These are phyloP conservation scores for Phlogophora meticulosa DNA, from an alignment of 2,888 invertebrate genomes.

Conservation along the genomic window DNA sequence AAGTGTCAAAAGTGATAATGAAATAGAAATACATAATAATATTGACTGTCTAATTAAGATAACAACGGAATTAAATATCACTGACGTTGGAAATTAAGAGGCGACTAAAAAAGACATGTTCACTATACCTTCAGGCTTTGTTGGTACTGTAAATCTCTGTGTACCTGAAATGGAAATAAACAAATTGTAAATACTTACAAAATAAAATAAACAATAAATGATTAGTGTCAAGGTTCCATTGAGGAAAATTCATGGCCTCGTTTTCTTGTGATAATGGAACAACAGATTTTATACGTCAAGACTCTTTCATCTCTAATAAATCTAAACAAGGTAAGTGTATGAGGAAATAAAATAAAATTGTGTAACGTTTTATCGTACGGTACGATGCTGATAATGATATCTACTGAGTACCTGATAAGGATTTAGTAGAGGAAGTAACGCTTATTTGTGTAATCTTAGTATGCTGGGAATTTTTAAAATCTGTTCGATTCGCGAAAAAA, in stretches of 20 bases:
- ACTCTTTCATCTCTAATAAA: constrained; percentile 32
- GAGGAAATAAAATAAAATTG: constrained; percentile 11
- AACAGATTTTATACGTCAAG: constrained; percentile 60
- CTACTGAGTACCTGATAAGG: constrained; percentile 16
- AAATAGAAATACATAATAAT: constrained; percentile 10
- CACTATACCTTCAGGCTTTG: constrained; percentile 39
- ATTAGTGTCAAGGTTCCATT: constrained; percentile 70
- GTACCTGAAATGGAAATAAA: constrained; percentile 72
- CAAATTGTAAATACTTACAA: constrained; percentile 37
- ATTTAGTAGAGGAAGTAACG: constrained; percentile 9
- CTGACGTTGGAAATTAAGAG: background rate
- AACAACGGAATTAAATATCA: constrained; percentile 2
- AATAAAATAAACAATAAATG: constrained; percentile 55
- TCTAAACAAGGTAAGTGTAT: constrained; percentile 12
- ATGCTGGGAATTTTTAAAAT: background rate
- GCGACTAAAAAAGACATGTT: constrained; percentile 7
- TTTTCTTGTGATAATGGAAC: constrained; percentile 63
- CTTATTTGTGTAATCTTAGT: background rate
- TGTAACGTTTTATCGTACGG: constrained; percentile 14
- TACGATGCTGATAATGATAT: constrained; percentile 26
- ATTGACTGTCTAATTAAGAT: constrained; percentile 9
- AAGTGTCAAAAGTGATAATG: constrained; percentile 22
- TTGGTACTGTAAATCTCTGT: constrained; percentile 35
- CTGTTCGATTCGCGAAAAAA: background rate
- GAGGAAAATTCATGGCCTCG: constrained; percentile 65